Evolutionary conservation across 2,113 vertebrate genomes (phyloP).

Genomic region (Platysternon megacephalum): DNA sequence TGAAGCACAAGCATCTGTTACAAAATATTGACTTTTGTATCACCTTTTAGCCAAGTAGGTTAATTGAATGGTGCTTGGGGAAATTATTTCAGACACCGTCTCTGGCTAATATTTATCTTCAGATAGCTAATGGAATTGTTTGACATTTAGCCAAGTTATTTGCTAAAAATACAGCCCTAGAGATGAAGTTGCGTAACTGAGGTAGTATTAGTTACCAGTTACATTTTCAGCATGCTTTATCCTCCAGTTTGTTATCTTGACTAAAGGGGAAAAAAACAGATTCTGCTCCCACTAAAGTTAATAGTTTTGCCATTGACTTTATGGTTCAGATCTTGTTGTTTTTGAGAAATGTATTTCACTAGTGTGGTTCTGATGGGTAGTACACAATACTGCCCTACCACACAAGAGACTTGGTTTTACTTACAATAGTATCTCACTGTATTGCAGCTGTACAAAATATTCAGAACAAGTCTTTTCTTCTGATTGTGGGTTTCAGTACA

Average conservation of each 20-base stretch:
- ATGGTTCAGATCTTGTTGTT: neutral
- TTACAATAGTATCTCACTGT: neutral
- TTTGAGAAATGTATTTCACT: neutral
- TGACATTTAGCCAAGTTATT: slow-evolving; percentile 31
- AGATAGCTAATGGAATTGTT: slow-evolving; percentile 43
- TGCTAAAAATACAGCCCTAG: slow-evolving; percentile 13
- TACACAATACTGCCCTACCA: neutral
- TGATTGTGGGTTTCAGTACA: neutral
- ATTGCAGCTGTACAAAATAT: neutral
- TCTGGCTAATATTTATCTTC: slow-evolving; percentile 38
- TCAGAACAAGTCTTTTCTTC: neutral
- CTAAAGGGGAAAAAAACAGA: neutral
- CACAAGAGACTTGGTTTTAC: neutral
- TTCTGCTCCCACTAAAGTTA: neutral
- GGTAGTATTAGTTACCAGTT: neutral
- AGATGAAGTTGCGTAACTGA: neutral
- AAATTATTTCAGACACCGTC: slow-evolving; percentile 14
- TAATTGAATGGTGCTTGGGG: slow-evolving; percentile 47
- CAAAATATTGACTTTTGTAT: slow-evolving; percentile 45
- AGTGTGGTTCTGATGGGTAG: neutral
- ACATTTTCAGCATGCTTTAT: neutral
- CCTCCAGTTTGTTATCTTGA: neutral
- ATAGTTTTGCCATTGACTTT: neutral
- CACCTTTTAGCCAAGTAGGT: slow-evolving; percentile 50
- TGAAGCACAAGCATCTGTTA: slow-evolving; percentile 35